Percentiles rank a stretch among this genome's conserved stretches.
These are phyloP conservation scores for Stenchaetothrips biformis DNA, from an alignment of 2,888 invertebrate genomes.

Conservation along the genomic window DNA sequence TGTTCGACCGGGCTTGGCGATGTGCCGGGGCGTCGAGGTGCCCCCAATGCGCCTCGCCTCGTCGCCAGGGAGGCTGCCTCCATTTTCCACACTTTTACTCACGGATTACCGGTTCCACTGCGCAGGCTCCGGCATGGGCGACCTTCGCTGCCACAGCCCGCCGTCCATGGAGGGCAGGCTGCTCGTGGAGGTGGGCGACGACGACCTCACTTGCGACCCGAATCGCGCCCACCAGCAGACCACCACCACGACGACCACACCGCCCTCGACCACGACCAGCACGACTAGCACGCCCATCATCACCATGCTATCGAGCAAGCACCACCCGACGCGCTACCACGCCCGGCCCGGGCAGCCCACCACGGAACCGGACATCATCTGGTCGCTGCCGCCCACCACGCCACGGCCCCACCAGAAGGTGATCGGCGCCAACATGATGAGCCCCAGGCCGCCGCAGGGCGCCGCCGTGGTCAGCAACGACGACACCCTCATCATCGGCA, in stretches of 20 bases:
- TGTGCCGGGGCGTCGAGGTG: too few species aligned
- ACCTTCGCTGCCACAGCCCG: constrained; percentile 42
- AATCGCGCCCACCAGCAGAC: constrained; percentile 50
- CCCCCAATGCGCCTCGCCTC: too few species aligned
- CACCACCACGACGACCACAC: constrained; percentile 48
- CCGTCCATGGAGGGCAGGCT: constrained; percentile 61
- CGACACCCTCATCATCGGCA: constrained; percentile 90
- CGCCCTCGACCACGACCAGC: constrained; percentile 46
- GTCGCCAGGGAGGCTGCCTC: too few species aligned
- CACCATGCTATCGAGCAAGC: constrained; percentile 14
- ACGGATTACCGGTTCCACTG: neutral
- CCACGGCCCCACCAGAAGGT: constrained; percentile 29
- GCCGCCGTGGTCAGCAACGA: constrained; percentile 69
- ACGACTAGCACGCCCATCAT: constrained; percentile 30
- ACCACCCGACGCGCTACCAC: constrained; percentile 35
- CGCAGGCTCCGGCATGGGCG: constrained; percentile 34
- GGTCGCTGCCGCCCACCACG: constrained; percentile 73
- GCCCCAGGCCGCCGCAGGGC: constrained; percentile 54
- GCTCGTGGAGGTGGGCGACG: constrained; percentile 71
- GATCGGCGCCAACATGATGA: constrained; percentile 47
- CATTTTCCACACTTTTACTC: too few species aligned
- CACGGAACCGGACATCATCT: constrained; percentile 81
- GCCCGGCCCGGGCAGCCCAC: constrained; percentile 46
- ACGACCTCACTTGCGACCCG: constrained; percentile 73
- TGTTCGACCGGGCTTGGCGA: too few species aligned